phyloP scores from a whole-genome alignment of 2,888 invertebrate species.

The Plagodis pulveraria region DNA sequence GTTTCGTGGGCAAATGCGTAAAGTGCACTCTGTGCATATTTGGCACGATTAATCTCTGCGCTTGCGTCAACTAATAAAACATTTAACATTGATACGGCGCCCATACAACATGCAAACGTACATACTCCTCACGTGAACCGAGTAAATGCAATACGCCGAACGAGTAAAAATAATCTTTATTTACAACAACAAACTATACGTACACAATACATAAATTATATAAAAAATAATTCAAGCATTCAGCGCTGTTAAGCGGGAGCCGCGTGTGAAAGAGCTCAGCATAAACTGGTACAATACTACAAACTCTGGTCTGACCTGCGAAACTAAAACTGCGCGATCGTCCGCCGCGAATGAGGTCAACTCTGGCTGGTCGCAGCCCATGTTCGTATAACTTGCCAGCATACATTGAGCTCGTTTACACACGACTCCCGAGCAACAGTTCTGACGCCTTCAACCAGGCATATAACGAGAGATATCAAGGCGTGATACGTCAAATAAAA shows the following conservation, averaged over 20 bases:
- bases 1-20: conserved; percentile 53
- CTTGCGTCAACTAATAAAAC: conserved; percentile 33
- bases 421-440: too few species aligned
- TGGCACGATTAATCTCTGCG: conserved; percentile 68
- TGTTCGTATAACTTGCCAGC: too few species aligned
- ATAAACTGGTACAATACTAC: too few species aligned
- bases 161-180: conserved; percentile 40
- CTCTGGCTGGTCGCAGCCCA: too few species aligned
- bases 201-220: conserved; percentile 39
- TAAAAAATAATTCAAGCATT: conserved; percentile 19
- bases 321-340: too few species aligned
- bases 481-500: conserved; percentile 63
- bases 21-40: conserved; percentile 64
- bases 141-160: conserved; percentile 45
- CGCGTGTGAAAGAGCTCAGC: too few species aligned
- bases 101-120: conserved; percentile 28
- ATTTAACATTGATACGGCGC: conserved; percentile 35
- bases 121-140: conserved; percentile 27
- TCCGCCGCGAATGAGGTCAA: too few species aligned
- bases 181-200: conserved; percentile 46
- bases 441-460: conserved; percentile 23
- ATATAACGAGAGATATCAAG: conserved; percentile 37
- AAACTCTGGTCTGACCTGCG: too few species aligned
- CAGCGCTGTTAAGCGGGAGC: too few species aligned
- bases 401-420: too few species aligned